Evolutionary conservation across 2,797 vertebrate species (phyloP).

Genomic region (Poeciliopsis turneri): DNA sequence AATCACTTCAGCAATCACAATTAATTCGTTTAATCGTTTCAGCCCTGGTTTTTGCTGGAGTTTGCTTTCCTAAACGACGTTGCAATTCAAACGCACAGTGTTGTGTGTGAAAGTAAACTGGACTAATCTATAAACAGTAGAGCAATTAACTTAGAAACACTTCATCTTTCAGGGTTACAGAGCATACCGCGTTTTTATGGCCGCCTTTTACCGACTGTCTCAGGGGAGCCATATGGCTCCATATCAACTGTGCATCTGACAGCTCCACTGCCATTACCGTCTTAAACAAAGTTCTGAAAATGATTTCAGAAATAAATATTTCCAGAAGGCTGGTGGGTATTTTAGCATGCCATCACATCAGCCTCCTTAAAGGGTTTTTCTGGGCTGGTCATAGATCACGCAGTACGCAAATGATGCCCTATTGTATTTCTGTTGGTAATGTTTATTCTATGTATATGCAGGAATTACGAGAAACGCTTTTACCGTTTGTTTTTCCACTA

Average conservation of each 20-base stretch:
- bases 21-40: no score
- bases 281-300: constrained; percentile 33
- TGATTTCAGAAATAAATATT: constrained; percentile 11
- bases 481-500: constrained; percentile 19
- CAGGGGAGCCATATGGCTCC: constrained; percentile 25
- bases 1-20: no score
- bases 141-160: constrained; percentile 11
- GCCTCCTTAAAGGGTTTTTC: neutral
- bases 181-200: constrained; percentile 34
- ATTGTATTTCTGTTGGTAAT: neutral
- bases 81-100: neutral
- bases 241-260: constrained; percentile 28
- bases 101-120: neutral
- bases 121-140: constrained; percentile 15
- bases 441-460: neutral
- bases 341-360: neutral
- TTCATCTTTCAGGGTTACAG: constrained; percentile 17
- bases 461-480: constrained; percentile 28
- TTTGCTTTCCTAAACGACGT: constrained; percentile 4
- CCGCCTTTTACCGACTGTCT: constrained; percentile 51
- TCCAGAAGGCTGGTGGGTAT: constrained; percentile 7
- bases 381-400: neutral
- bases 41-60: neutral
- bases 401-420: constrained; percentile 11
- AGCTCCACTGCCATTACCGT: constrained; percentile 29